Percentiles rank a stretch among this genome's conserved stretches.
These are phyloP conservation scores for Parapristionchus giblindavisi DNA, from an alignment of 2,888 invertebrate genomes.

Conservation along the genomic window DNA sequence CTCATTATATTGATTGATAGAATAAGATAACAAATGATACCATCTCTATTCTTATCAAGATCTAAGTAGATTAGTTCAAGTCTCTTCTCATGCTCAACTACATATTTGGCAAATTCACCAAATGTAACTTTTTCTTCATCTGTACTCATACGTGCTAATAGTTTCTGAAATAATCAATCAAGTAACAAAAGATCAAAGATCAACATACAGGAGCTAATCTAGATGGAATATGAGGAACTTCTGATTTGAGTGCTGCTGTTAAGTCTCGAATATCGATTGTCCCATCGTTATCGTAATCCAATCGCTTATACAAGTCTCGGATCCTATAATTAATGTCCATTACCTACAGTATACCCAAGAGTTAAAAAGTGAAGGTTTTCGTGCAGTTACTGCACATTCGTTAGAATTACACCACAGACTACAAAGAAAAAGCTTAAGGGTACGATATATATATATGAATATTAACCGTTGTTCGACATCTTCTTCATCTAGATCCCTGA, in stretches of 20 bases:
- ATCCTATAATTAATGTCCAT: no score
- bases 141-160: constrained; percentile 46
- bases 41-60: constrained; percentile 94
- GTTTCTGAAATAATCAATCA: constrained; percentile 44
- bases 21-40: no score
- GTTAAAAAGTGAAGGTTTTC: no score
- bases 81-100: constrained; percentile 93
- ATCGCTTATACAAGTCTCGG: constrained; percentile 81
- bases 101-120: constrained; percentile 89
- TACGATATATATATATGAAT: no score
- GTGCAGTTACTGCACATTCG: no score
- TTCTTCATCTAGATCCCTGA: no score
- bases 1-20: neutral
- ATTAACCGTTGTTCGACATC: no score
- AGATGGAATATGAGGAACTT: constrained; percentile 71
- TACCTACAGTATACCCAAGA: no score
- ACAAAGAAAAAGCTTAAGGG: no score
- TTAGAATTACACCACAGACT: no score
- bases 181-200: constrained; percentile 7
- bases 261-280: constrained; percentile 93
- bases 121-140: constrained; percentile 50
- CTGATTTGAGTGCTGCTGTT: constrained; percentile 83
- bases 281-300: constrained; percentile 93
- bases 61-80: constrained; percentile 89
- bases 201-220: constrained; percentile 56